Conservation (phyloP, 1,140 invertebrate species). For the Drosophila nigrodunni region DNA sequence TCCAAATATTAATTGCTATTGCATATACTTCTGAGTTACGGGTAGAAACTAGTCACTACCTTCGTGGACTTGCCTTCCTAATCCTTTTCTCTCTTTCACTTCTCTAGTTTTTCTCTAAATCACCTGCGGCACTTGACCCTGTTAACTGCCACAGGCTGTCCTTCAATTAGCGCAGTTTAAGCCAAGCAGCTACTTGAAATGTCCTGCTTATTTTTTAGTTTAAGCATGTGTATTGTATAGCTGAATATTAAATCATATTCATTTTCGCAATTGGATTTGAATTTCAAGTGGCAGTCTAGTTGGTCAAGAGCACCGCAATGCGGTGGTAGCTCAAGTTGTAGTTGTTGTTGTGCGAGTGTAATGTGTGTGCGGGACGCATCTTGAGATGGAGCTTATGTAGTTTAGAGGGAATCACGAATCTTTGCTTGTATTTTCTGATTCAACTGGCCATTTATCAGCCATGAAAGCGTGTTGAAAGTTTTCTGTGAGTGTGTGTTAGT, state of each 20-base stretch:
- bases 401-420: slow-evolving; percentile 49
- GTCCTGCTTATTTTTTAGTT: slow-evolving; percentile 9
- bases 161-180: slow-evolving; percentile 47
- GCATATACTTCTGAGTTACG: too few species aligned
- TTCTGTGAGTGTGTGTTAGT: slow-evolving; percentile 13
- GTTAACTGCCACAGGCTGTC: slow-evolving; percentile 20
- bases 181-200: slow-evolving; percentile 23
- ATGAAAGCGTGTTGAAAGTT: slow-evolving; percentile 74
- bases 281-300: slow-evolving; percentile 17
- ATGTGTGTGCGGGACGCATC: neutral
- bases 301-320: slow-evolving; percentile 50
- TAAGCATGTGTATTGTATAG: slow-evolving; percentile 13
- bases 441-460: slow-evolving; percentile 71
- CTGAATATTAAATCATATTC: slow-evolving; percentile 7
- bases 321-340: slow-evolving; percentile 21
- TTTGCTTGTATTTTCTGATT: slow-evolving; percentile 65
- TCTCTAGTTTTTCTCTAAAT: slow-evolving; percentile 20
- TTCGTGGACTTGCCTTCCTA: too few species aligned
- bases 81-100: neutral
- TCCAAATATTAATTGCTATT: too few species aligned
- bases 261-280: slow-evolving; percentile 20
- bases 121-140: slow-evolving; percentile 47
- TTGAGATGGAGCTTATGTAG: slow-evolving; percentile 7
- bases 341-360: slow-evolving; percentile 3
- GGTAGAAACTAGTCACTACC: too few species aligned